Evolutionary conservation across 2,888 invertebrate species (phyloP), one percentile per base, ranked within the genome.

Genomic region (Dasysyrphus tricinctus): DNA sequence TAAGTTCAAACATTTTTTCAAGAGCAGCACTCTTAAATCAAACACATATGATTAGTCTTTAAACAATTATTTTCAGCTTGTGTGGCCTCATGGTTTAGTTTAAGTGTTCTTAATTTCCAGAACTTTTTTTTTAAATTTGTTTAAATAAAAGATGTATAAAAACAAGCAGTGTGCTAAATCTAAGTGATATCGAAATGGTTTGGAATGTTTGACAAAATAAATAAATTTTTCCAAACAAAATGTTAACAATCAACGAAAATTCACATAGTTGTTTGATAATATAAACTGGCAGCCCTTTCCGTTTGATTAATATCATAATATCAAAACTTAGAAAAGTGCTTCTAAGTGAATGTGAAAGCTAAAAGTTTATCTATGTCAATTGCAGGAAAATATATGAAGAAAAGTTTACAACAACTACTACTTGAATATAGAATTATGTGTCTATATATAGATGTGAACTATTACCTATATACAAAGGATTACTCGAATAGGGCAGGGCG

Each of bases 311-410:
- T 80, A 70, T 56, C 49, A 51, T 77, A 67, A 51, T 77, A 67
- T 78, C 77, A 73, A 19, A 49, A 14, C 37, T 19, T 44, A 51
- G 37, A 61, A 57, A 47, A 73, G 34, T 67, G 39, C 42, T 29
- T 12, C 42, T 49, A 63, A 63, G 39, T 65, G 70, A 44, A 77
- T 77, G 61, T 56, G 47, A 75, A 61, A 56, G 61, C 56, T 56
- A 29, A 74, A 81, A 85, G 77, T 69, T 77, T 76, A 85, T 81
- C 12, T 49, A 85, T 85, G 85, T 85, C 85, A 85, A 80, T 81
- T 81, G 77, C 85, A 85, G 81, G 61, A 74, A 24, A 67, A 54
- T 54, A 73, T 76, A 44, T 24, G 42, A 69, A 34, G 6, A 65
- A 49, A 49, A 67, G 47, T 69, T n/a, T 29, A 51, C 51, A 49